Conservation (phyloP, 2,888 invertebrate species). For the Patella caerulea region DNA sequence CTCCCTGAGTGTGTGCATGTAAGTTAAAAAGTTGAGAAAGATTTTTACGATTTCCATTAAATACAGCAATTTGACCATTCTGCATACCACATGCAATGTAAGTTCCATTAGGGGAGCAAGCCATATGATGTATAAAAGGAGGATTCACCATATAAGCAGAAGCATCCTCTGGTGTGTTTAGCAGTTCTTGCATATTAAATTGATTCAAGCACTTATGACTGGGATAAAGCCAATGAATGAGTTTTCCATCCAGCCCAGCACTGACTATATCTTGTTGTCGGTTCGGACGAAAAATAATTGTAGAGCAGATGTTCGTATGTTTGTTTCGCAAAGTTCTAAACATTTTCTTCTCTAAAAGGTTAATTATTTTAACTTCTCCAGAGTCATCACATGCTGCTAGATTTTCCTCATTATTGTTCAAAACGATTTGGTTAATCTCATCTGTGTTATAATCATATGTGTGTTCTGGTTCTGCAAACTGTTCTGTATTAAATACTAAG, state of each 20-base stretch:
- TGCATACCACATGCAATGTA: slow-evolving; percentile 64
- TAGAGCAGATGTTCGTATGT: slow-evolving; percentile 68
- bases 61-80: slow-evolving; percentile 64
- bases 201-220: slow-evolving; percentile 58
- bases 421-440: slow-evolving; percentile 65
- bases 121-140: slow-evolving; percentile 65
- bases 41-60: slow-evolving; percentile 57
- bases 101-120: slow-evolving; percentile 49
- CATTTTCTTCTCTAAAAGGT: slow-evolving; percentile 57
- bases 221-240: slow-evolving; percentile 69
- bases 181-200: slow-evolving; percentile 65
- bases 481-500: slow-evolving; percentile 47
- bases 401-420: slow-evolving; percentile 63
- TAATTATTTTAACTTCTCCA: slow-evolving; percentile 65
- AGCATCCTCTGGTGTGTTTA: slow-evolving; percentile 49
- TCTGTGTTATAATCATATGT: slow-evolving; percentile 60
- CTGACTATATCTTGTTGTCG: slow-evolving; percentile 63
- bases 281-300: slow-evolving; percentile 59
- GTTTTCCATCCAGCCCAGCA: slow-evolving; percentile 65
- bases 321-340: slow-evolving; percentile 64
- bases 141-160: slow-evolving; percentile 66
- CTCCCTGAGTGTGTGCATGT: slow-evolving; percentile 65
- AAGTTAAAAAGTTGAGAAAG: slow-evolving; percentile 55
- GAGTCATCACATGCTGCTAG: slow-evolving; percentile 68
- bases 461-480: slow-evolving; percentile 48